These are phyloP conservation scores for Ceraclea dissimilis DNA, from an alignment of 2,888 invertebrate species.

Conservation along the genomic window DNA sequence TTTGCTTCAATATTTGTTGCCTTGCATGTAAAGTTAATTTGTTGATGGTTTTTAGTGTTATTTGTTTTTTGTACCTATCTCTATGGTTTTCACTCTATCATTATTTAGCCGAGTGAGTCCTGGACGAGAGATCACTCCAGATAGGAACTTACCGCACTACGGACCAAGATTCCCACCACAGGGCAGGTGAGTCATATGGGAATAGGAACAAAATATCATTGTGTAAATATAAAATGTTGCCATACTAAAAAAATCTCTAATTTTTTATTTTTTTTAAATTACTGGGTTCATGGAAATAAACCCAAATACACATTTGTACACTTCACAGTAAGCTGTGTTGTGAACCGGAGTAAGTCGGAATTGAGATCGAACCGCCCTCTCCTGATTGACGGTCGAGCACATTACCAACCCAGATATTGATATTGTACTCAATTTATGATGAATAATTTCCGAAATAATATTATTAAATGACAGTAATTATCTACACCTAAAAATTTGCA, in stretches of 20 bases:
- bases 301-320: too few relatives aligned
- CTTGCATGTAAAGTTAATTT: constrained; percentile 3
- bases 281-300: too few relatives aligned
- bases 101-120: constrained; percentile 76
- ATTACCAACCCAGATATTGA: too few relatives aligned
- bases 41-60: constrained; percentile 9
- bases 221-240: not conserved
- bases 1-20: not conserved
- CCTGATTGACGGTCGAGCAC: too few relatives aligned
- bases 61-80: constrained; percentile 12
- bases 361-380: too few relatives aligned
- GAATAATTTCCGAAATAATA: too few relatives aligned
- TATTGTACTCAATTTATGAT: too few relatives aligned
- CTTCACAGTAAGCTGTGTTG: too few relatives aligned
- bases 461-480: too few relatives aligned
- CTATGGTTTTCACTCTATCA: constrained; percentile 19
- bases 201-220: not conserved
- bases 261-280: too few relatives aligned
- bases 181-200: constrained; percentile 59
- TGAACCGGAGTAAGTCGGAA: too few relatives aligned
- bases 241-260: constrained; percentile 1
- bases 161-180: constrained; percentile 83
- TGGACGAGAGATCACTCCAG: constrained; percentile 74
- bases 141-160: constrained; percentile 78
- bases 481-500: too few relatives aligned